Evolutionary conservation across 2,888 invertebrate species (phyloP).

Genomic region (Steromphala cineraria): DNA sequence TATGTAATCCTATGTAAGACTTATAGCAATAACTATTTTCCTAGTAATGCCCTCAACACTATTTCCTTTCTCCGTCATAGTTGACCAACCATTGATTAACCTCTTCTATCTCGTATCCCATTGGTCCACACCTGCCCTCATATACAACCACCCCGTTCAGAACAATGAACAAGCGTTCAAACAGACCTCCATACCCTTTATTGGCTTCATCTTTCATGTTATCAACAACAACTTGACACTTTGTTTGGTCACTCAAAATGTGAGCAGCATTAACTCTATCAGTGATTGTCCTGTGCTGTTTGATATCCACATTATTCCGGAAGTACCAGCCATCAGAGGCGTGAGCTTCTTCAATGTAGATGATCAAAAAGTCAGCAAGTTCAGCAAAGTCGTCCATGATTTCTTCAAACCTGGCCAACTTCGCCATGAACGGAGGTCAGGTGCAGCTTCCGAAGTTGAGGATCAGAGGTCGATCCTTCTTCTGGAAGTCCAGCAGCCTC

Average conservation of each 20-base stretch:
- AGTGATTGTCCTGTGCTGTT: conserved; percentile 44
- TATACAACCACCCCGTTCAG: conserved; percentile 54
- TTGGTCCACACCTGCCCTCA: conserved; percentile 57
- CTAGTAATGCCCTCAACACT: too few species aligned
- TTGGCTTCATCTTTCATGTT: conserved; percentile 58
- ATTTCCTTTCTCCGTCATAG: not conserved
- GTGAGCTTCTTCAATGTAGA: conserved; percentile 69
- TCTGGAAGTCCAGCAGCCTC: conserved; percentile 43
- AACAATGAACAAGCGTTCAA: conserved; percentile 64
- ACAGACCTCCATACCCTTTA: conserved; percentile 56
- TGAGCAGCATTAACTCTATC: conserved; percentile 57
- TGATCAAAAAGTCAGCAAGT: conserved; percentile 61
- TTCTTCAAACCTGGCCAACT: conserved; percentile 55
- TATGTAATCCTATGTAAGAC: too few species aligned
- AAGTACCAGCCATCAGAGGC: conserved; percentile 66
- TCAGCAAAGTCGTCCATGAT: conserved; percentile 53
- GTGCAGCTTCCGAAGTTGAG: conserved; percentile 69
- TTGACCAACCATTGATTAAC: conserved; percentile 56
- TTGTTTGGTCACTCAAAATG: too few species aligned
- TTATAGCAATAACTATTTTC: too few species aligned
- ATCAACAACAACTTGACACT: conserved; percentile 59
- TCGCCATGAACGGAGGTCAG: conserved; percentile 68
- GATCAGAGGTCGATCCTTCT: conserved; percentile 56
- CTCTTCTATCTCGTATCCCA: conserved; percentile 55
- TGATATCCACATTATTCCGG: conserved; percentile 51